A percentile compares a stretch with the other conserved stretches of the same genome.
These are phyloP conservation scores for Liodrosophila aerea DNA, from an alignment of 2,888 invertebrate species.

Conservation along the genomic window DNA sequence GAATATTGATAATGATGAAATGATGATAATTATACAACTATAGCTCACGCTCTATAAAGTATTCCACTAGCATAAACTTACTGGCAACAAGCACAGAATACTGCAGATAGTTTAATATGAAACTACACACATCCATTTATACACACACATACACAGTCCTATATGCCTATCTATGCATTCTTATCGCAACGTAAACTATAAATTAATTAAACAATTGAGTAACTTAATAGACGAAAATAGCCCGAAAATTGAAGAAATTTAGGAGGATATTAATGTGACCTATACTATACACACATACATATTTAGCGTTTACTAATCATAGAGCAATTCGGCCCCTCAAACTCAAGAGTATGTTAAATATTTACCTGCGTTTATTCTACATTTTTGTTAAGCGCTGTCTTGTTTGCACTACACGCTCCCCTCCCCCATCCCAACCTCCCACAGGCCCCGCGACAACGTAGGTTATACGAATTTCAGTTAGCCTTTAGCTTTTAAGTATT, in stretches of 20 bases:
- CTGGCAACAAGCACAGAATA: constrained; percentile 17
- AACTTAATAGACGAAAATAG: constrained; percentile 58
- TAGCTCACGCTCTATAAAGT: constrained; percentile 39
- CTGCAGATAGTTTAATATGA: constrained; percentile 28
- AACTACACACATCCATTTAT: constrained; percentile 12
- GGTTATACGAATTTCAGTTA: constrained; percentile 74
- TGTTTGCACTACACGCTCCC: constrained; percentile 48
- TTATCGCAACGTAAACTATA: constrained; percentile 47
- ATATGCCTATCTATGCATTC: constrained; percentile 32
- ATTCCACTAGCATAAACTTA: constrained; percentile 56
- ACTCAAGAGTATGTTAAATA: constrained; percentile 45
- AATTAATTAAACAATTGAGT: constrained; percentile 41
- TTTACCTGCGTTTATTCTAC: constrained; percentile 41
- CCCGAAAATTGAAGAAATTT: constrained; percentile 37
- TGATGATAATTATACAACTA: constrained; percentile 59
- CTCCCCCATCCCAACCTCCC: neutral
- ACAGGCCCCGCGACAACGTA: constrained; percentile 40
- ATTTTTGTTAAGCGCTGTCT: constrained; percentile 34
- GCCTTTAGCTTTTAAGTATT: constrained; percentile 61
- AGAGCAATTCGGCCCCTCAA: constrained; percentile 54
- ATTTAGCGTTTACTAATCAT: constrained; percentile 42
- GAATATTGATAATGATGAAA: constrained; percentile 51
- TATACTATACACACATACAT: constrained; percentile 19
- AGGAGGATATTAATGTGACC: constrained; percentile 1
- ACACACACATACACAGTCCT: constrained; percentile 17